These are phyloP conservation scores for Rhamphomyia laevipes DNA, from an alignment of 2,888 invertebrate species.

Conservation along the genomic window DNA sequence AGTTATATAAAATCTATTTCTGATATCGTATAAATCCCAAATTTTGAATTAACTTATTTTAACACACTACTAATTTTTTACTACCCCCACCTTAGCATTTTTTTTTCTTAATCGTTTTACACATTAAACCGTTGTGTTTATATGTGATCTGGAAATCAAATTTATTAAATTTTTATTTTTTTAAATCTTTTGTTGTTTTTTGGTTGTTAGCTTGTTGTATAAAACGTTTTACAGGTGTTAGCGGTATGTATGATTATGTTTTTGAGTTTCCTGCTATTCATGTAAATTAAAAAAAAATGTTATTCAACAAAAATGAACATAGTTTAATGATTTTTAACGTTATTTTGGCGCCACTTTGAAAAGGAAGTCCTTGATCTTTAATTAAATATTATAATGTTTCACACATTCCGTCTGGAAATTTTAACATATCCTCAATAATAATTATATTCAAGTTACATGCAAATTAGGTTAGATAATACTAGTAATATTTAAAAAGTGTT, in stretches of 20 bases:
- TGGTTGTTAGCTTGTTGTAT: not conserved
- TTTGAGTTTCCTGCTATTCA: not conserved
- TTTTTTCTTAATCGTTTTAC: too few species aligned
- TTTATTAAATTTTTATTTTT: too few species aligned
- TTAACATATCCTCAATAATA: not conserved
- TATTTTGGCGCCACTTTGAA: not conserved
- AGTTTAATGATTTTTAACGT: not conserved
- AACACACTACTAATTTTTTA: too few species aligned
- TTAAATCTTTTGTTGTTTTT: too few species aligned
- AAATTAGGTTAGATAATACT: too few species aligned
- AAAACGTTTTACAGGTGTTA: not conserved
- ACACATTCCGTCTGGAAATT: not conserved
- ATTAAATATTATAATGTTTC: not conserved
- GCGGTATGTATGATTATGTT: not conserved
- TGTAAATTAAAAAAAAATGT: not conserved
- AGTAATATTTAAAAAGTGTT: too few species aligned
- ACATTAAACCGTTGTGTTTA: too few species aligned
- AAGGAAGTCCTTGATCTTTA: conserved; percentile 1
- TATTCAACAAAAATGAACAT: not conserved
- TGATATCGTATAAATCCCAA: too few species aligned
- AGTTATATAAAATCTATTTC: too few species aligned
- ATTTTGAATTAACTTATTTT: too few species aligned
- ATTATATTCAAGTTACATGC: not conserved
- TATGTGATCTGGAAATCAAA: too few species aligned
- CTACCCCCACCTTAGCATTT: too few species aligned